These are phyloP conservation scores for Montipora cactus DNA, from an alignment of 64 coral and sea anemone species.

Conservation along the genomic window DNA sequence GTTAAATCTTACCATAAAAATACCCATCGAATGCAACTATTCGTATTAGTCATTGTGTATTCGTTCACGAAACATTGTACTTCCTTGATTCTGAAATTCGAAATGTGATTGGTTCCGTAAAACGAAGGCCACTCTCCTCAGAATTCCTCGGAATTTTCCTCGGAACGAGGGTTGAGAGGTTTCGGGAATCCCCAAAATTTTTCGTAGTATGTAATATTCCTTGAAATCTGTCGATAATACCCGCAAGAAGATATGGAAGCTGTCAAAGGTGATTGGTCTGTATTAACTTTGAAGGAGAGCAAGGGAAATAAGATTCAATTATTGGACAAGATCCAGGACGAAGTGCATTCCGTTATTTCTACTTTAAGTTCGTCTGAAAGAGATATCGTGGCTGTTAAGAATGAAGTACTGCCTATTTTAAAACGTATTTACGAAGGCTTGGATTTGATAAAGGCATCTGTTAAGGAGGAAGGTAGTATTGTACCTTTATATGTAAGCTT, in stretches of 20 bases:
- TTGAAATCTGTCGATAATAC: background rate
- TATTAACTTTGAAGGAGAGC: background rate
- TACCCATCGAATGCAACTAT: no score
- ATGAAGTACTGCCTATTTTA: background rate
- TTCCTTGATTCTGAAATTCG: no score
- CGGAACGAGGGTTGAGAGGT: no score
- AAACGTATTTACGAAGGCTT: background rate
- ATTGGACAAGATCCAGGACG: background rate
- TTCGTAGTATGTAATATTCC: background rate
- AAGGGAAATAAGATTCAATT: conserved; percentile 19
- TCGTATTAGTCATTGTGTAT: no score
- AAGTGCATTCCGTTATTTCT: background rate
- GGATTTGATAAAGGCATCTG: conserved; percentile 11
- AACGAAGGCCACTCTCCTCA: no score
- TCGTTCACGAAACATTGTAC: no score
- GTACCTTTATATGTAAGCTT: no score
- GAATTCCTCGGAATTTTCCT: no score
- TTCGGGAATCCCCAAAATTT: no score
- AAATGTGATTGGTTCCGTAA: no score
- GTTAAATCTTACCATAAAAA: no score
- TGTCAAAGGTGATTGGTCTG: background rate
- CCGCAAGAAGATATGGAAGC: background rate
- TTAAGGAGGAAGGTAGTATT: conserved; percentile 28
- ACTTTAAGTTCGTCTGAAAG: background rate
- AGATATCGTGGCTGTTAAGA: background rate